These are phyloP conservation scores for Drosophila auraria DNA, from an alignment of 1,140 invertebrate species.

Conservation along the genomic window DNA sequence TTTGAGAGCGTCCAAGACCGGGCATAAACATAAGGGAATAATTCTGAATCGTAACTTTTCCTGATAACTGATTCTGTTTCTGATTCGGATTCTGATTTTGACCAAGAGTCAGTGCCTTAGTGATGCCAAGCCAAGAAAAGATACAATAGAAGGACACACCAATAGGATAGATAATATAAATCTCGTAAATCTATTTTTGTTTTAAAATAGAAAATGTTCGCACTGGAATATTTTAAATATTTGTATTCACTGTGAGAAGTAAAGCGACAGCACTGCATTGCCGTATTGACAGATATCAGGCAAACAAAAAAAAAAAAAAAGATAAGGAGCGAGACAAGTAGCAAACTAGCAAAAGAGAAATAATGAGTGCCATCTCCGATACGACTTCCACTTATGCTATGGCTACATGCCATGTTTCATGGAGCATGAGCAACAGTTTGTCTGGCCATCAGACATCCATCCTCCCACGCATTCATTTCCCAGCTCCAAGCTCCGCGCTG, in stretches of 20 bases:
- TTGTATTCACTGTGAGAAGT: no score
- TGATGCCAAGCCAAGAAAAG: neutral
- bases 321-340: neutral
- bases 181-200: neutral
- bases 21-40: conserved; percentile 49
- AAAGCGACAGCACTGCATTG: neutral
- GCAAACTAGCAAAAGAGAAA: conserved; percentile 26
- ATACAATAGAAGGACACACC: neutral
- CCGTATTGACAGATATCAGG: conserved; percentile 20
- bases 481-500: neutral
- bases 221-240: no score
- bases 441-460: conserved; percentile 41
- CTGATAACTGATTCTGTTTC: conserved; percentile 36
- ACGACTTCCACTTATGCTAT: conserved; percentile 46
- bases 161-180: neutral
- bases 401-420: conserved; percentile 35
- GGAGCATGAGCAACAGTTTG: conserved; percentile 52
- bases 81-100: conserved; percentile 7
- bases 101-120: neutral
- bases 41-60: conserved; percentile 50
- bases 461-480: conserved; percentile 11
- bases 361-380: conserved; percentile 43
- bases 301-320: conserved; percentile 5
- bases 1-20: conserved; percentile 17
- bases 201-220: neutral